A percentile compares a stretch with the other conserved stretches of the same genome.
Evolutionary conservation across 2,888 invertebrate genomes (phyloP).

Genomic region (Andrena camellia): DNA sequence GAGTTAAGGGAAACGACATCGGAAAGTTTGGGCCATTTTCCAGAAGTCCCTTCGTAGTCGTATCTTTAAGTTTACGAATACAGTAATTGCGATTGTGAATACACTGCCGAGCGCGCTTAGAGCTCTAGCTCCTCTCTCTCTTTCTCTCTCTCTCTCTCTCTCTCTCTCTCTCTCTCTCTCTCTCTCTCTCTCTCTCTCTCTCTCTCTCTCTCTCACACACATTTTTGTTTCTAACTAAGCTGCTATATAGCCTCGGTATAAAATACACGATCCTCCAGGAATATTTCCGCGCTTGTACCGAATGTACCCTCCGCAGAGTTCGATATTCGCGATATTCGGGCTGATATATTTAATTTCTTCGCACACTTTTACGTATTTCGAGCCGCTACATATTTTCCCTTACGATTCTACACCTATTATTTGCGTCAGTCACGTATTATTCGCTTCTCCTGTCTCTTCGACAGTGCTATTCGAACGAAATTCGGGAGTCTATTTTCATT

Average conservation of each 20-base stretch:
- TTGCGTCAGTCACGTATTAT: neutral
- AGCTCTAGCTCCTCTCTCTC: slow-evolving; percentile 80
- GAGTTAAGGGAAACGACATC: slow-evolving; percentile 9
- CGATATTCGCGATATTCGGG: neutral
- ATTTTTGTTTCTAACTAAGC: slow-evolving; percentile 65
- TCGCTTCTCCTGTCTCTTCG: neutral
- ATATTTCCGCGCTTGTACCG: slow-evolving; percentile 1
- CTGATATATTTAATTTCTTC: neutral
- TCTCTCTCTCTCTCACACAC: too few relatives aligned
- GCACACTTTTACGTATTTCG: slow-evolving; percentile 10
- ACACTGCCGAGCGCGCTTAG: slow-evolving; percentile 84
- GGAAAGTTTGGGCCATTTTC: slow-evolving; percentile 67
- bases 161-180: slow-evolving; percentile 59
- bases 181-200: slow-evolving; percentile 30
- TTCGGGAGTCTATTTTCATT: neutral
- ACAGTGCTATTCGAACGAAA: slow-evolving; percentile 20
- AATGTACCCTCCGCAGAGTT: slow-evolving; percentile 5
- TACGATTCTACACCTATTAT: neutral
- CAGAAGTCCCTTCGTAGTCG: slow-evolving; percentile 71
- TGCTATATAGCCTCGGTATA: slow-evolving; percentile 30
- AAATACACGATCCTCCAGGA: slow-evolving; percentile 17
- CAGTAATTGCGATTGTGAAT: slow-evolving; percentile 84
- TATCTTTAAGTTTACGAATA: slow-evolving; percentile 80
- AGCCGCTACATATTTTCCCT: neutral
- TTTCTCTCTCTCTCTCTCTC: neutral